Base-by-base conservation (phyloP, 2,888 invertebrate genomes). In the Dinocampus coccinellae region DNA sequence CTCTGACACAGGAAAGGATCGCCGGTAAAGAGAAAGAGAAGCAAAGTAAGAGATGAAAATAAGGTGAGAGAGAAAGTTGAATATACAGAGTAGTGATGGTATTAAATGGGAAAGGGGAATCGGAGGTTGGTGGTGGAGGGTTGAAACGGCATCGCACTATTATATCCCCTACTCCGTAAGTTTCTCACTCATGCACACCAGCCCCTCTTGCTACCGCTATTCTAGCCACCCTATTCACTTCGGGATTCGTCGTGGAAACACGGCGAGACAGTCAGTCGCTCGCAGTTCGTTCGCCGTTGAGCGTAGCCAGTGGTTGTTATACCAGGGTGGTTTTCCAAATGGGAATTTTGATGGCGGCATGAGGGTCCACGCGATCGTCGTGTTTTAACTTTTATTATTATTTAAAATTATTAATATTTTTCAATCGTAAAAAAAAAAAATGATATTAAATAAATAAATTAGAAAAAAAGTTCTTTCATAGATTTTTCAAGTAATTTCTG, bases 271-370 rank as follows among this genome's bases (percentile, higher is more conserved):
- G 78, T 75, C 81, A 86, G 86, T 86, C 86, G 86, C 82, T 84
- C 83, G 85, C 81, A 84, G 85, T 84, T 84, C 85, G 77, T 82
- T 85, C 83, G 82, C 82, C 85, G 83, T 83, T 82, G 85, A 83
- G 74, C 71, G 73, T 66, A 68, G 64, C 39, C 20, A 69, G 72
- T 71, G 75, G 57, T 70, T 53, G 63, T 42, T 36, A 63, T 61
- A 60, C 34, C 22, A 57, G 39, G 47, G 57, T 64, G 58, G 47
- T 62, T 33, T 53, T 52, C 65, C 20, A 9, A 16, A 16, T 16
- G 47, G 16, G 16, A 47, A 47, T 47, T 20, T 47, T 61, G 36
- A 73, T 65, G 47, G 53, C 29, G 39, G 36, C 66, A 71, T 73
- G 55, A 68, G 58, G 7, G 16, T 7, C 16, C 47, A 47, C 47